Evolutionary conservation across 1,140 invertebrate genomes (phyloP).

Genomic region (Dufourea novaeangliae): DNA sequence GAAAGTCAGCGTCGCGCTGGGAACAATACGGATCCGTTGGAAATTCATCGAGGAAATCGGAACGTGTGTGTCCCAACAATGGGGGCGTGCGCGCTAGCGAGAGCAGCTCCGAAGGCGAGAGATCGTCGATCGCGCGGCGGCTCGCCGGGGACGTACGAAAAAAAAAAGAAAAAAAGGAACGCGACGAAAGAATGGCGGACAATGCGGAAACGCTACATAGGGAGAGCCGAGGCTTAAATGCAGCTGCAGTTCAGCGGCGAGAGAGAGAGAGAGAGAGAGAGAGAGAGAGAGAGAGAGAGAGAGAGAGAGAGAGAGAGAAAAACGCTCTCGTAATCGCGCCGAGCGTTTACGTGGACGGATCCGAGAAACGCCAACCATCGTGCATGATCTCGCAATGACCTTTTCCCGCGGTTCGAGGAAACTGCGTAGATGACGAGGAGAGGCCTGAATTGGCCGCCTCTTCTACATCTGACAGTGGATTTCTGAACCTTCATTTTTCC

Average conservation of each 20-base stretch:
- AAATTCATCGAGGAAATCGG: conserved; percentile 28
- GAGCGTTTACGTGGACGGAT: conserved; percentile 18
- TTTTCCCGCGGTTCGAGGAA: conserved; percentile 35
- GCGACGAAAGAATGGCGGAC: conserved; percentile 34
- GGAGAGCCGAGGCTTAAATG: conserved; percentile 26
- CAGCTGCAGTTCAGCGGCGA: conserved; percentile 32
- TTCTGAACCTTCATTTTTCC: too few species aligned
- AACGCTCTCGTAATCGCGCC: conserved; percentile 39
- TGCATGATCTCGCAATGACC: conserved; percentile 38
- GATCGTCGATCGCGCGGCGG: conserved; percentile 11
- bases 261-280: not conserved
- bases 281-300: not conserved
- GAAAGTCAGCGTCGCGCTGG: too few species aligned
- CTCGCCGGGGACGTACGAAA: not conserved
- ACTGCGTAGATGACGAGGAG: conserved; percentile 36
- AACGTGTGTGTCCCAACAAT: not conserved
- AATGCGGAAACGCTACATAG: conserved; percentile 49
- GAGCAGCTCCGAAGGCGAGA: conserved; percentile 27
- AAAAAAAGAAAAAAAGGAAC: too few species aligned
- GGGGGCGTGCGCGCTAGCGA: not conserved
- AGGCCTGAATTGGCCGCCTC: too few species aligned
- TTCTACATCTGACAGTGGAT: too few species aligned
- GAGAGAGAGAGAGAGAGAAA: not conserved
- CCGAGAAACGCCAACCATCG: conserved; percentile 18
- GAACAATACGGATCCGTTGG: conserved; percentile 6